phyloP scores from a whole-genome alignment of 2,113 vertebrate genomes.

The Syrrhaptes paradoxus region DNA sequence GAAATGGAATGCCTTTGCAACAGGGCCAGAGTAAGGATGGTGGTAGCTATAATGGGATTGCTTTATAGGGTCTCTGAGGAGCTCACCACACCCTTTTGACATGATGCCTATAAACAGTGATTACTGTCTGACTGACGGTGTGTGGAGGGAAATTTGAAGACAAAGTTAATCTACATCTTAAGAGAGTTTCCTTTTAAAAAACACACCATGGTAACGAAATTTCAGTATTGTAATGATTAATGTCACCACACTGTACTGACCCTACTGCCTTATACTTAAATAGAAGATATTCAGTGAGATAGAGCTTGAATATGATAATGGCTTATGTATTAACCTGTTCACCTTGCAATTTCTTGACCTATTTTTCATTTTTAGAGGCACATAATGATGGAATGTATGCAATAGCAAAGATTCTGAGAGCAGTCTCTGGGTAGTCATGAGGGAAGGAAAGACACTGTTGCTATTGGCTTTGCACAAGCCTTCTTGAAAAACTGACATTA shows the following conservation, averaged over 20 bases:
- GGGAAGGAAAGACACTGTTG: background rate
- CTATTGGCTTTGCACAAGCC: background rate
- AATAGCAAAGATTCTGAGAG: background rate
- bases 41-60: background rate
- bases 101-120: conserved; percentile 33
- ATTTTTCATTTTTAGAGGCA: conserved; percentile 26
- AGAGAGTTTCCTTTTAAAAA: conserved; percentile 38
- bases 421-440: background rate
- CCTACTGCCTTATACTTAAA: conserved; percentile 53
- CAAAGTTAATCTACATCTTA: conserved; percentile 43
- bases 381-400: background rate
- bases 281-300: background rate
- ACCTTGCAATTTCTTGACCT: conserved; percentile 37
- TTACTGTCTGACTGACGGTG: conserved; percentile 5
- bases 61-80: background rate
- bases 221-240: conserved; percentile 36
- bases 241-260: conserved; percentile 8
- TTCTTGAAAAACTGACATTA: background rate
- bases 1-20: background rate
- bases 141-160: conserved; percentile 4
- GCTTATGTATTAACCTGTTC: conserved; percentile 36
- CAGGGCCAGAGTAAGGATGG: background rate
- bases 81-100: background rate
- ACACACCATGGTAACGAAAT: conserved; percentile 12
- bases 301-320: background rate